Evolutionary conservation across 2,797 vertebrate species (phyloP).

Genomic region (Megaceryle alcyon): DNA sequence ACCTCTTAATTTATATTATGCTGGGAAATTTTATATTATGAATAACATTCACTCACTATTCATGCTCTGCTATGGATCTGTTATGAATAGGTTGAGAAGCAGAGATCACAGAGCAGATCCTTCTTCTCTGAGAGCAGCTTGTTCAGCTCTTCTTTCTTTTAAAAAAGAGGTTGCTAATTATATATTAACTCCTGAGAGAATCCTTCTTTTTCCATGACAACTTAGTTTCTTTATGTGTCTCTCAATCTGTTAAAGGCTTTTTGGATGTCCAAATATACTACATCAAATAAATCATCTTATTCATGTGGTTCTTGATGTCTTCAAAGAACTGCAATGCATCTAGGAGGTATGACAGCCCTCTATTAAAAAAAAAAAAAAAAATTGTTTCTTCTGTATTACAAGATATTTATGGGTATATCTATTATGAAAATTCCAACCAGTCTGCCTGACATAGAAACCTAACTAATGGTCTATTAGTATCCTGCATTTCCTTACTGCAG

Average conservation of each 20-base stretch:
- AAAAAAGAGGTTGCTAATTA: not conserved
- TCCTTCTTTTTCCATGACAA: not conserved
- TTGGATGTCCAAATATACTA: not conserved
- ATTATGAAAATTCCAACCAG: not conserved
- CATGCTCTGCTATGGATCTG: not conserved
- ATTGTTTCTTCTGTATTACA: not conserved
- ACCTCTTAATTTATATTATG: not conserved
- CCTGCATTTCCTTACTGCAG: not conserved
- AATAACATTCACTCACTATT: not conserved
- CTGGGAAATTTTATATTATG: not conserved
- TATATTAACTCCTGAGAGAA: not conserved
- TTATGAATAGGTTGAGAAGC: not conserved
- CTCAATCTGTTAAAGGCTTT: not conserved
- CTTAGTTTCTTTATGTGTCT: not conserved
- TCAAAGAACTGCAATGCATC: not conserved
- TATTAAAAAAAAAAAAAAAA: not conserved
- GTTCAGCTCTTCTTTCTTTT: not conserved
- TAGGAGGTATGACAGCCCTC: not conserved
- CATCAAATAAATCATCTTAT: not conserved
- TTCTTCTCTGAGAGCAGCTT: not conserved
- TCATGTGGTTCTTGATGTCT: not conserved
- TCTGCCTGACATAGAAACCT: not conserved
- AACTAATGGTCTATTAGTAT: not conserved
- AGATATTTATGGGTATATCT: not conserved
- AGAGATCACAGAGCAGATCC: not conserved